Evolutionary conservation across 2,113 vertebrate species (phyloP), one percentile per base, ranked within the genome.

Genomic region (Delphinapterus leucas): DNA sequence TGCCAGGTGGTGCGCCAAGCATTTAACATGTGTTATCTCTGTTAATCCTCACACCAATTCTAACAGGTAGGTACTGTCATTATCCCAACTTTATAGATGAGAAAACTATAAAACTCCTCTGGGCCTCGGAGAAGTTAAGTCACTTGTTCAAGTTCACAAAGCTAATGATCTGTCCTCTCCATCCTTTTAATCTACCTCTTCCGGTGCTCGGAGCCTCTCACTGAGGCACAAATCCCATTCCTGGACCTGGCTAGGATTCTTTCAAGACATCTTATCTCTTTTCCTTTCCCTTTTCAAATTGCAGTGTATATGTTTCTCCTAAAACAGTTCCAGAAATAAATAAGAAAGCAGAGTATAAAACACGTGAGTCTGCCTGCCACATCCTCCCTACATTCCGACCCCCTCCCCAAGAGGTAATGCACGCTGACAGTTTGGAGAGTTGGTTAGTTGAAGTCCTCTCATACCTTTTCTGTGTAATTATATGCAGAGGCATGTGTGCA

Each of bases 401-500:
- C 61, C 2, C 58, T 4, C 18, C 8, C 2, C 25, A 13, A 58
- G 41, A 38, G 26, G 1, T 13, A 7, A 13, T 6, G 2, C 55
- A 8, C 13, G 41, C 3, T 4, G 13, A 13, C 20, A 14, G 15
- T 18, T 13, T 28, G 33, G n/a, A 53, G 20, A 4, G 21, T 3
- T 53, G 13, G 4, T 88, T 58, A 26, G 9, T 47, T 67, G 28
- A 73, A 47, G 13, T 5, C 31, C 3, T 47, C 44, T 6, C 17
- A 3, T n/a, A 20, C 23, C 33, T 58, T 23, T 41, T n/a, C 15
- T 5, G 2, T 47, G 63, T 31, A 28, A 21, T 58, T 18, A 6
- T 2, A 0, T 0, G 0, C 1, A 3, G 26, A 41, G 6, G 3
- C 12, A 0, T 15, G 49, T n/a, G 2, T 23, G 11, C 15, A 1